phyloP scores from a whole-genome alignment of 2,113 vertebrate species.

The Gila orcuttii region DNA sequence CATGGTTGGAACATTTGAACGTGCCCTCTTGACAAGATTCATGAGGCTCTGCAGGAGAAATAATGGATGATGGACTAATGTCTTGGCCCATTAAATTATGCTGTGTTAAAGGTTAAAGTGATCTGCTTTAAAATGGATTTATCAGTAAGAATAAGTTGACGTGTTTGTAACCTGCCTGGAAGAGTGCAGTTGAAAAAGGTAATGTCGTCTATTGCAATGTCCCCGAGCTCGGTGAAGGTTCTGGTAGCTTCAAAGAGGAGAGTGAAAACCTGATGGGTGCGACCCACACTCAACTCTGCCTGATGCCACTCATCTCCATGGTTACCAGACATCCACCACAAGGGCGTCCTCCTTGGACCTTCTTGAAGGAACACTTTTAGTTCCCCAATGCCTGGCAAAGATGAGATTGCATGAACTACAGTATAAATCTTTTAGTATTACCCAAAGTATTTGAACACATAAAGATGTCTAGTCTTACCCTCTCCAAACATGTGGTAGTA shows the following conservation, averaged over 20 bases:
- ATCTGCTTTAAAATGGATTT: background rate
- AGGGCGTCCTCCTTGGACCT: conserved; percentile 59
- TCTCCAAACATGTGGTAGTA: conserved; percentile 73
- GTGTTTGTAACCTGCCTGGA: conserved; percentile 64
- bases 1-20: conserved; percentile 71
- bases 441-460: background rate
- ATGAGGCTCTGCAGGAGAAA: conserved; percentile 65
- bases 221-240: conserved; percentile 63
- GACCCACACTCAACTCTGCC: conserved; percentile 63
- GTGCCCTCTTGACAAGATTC: conserved; percentile 62
- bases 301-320: conserved; percentile 65
- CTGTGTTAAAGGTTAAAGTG: background rate
- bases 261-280: conserved; percentile 67
- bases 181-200: conserved; percentile 70
- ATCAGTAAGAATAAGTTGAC: background rate
- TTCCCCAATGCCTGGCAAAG: conserved; percentile 60
- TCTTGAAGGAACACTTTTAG: conserved; percentile 68
- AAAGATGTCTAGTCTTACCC: conserved; percentile 57
- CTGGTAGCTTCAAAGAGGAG: conserved; percentile 72
- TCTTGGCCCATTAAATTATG: background rate
- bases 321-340: conserved; percentile 71
- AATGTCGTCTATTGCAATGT: conserved; percentile 74
- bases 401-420: background rate
- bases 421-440: background rate
- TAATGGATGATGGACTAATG: background rate